Evolutionary conservation across 2,888 invertebrate genomes (phyloP).

Genomic region (Mimachlamys varia): DNA sequence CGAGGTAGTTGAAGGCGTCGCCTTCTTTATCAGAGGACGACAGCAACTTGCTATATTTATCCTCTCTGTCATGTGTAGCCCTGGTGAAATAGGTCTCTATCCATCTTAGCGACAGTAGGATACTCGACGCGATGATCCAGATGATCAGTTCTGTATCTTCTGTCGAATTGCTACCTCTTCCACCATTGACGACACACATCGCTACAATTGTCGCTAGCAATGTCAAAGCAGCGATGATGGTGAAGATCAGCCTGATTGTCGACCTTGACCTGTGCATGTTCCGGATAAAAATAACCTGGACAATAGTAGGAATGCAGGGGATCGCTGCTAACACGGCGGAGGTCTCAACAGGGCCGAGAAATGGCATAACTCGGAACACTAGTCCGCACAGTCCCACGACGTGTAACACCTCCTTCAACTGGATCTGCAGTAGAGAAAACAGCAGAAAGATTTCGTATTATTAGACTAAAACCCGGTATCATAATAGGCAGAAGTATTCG

Average conservation of each 20-base stretch:
- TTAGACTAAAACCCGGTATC: no score
- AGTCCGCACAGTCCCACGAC: conserved; percentile 45
- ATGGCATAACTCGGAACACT: conserved; percentile 50
- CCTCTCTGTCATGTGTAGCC: neutral
- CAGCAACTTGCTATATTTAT: neutral
- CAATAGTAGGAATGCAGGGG: conserved; percentile 44
- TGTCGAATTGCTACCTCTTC: neutral
- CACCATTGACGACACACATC: neutral
- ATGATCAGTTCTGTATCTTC: conserved; percentile 25
- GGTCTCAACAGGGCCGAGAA: conserved; percentile 47
- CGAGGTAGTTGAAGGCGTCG: neutral
- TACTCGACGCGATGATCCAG: conserved; percentile 37
- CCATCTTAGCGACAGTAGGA: conserved; percentile 47
- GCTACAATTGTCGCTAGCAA: neutral
- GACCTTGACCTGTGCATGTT: conserved; percentile 14
- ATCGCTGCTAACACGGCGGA: conserved; percentile 45
- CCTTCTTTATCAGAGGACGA: neutral
- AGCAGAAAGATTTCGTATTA: no score
- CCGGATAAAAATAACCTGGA: conserved; percentile 42
- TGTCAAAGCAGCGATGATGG: conserved; percentile 21
- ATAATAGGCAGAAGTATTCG: no score
- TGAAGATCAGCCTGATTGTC: conserved; percentile 43
- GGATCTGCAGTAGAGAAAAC: neutral
- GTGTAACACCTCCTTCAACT: conserved; percentile 45
- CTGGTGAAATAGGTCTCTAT: conserved; percentile 45